Percentiles rank a stretch among this genome's conserved stretches.
phyloP scores from a whole-genome alignment of 2,888 invertebrate genomes.

The Lissonota sp. region DNA sequence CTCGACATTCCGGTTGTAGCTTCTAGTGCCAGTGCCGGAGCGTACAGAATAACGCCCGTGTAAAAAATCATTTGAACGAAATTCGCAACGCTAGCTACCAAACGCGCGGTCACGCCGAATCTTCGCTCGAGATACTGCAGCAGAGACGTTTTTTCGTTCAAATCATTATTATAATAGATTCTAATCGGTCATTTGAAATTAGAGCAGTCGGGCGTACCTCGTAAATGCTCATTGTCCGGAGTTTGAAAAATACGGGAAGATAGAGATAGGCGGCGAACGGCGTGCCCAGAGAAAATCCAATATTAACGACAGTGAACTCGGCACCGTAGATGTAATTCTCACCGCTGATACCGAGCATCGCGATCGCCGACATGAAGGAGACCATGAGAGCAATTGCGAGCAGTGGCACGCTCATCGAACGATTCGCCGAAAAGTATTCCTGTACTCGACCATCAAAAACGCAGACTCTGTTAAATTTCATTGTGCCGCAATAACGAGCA shows the following conservation, averaged over 20 bases:
- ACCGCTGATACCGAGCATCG: conserved; percentile 94
- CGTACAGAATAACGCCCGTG: conserved; percentile 87
- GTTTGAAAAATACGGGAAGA: conserved; percentile 93
- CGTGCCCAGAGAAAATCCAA: conserved; percentile 91
- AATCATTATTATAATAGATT: no score
- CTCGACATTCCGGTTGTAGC: conserved; percentile 85
- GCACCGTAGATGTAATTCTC: conserved; percentile 94
- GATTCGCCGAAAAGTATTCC: conserved; percentile 94
- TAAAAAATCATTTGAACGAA: conserved; percentile 86
- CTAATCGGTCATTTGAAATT: no score
- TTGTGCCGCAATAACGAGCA: no score
- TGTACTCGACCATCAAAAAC: conserved; percentile 79
- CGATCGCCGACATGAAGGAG: conserved; percentile 97
- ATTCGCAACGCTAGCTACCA: conserved; percentile 86
- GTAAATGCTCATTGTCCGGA: conserved; percentile 94
- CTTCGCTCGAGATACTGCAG: conserved; percentile 87
- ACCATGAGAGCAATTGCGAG: conserved; percentile 96
- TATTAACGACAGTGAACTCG: conserved; percentile 91
- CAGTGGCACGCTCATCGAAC: conserved; percentile 91
- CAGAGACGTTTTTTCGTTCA: neutral
- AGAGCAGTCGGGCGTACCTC: no score
- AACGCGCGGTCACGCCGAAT: conserved; percentile 85
- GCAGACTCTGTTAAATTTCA: neutral
- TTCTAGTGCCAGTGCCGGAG: conserved; percentile 87
- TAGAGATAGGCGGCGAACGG: conserved; percentile 91